phyloP scores from a whole-genome alignment of 2,797 vertebrate species.

The Glossophaga mutica region DNA sequence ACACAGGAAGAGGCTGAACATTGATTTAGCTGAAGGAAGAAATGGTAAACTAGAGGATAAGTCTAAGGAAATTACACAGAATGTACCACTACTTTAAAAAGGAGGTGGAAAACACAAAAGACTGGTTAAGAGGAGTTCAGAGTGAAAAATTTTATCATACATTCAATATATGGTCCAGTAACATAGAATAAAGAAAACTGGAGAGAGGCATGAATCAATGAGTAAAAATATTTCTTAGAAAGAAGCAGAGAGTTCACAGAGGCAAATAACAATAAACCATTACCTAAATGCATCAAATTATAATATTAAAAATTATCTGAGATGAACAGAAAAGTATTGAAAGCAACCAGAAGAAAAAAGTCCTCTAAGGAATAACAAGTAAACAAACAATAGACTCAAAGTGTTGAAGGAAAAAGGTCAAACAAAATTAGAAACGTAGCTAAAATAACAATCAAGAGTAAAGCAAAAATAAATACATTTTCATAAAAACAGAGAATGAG shows the following conservation, averaged over 20 bases:
- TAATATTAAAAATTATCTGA: background rate
- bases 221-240: background rate
- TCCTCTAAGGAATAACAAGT: background rate
- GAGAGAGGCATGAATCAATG: background rate
- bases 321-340: background rate
- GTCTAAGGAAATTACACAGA: background rate
- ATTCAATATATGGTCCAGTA: background rate
- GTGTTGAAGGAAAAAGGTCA: background rate
- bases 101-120: background rate
- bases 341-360: background rate
- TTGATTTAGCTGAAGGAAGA: background rate
- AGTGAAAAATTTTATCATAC: background rate
- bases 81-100: background rate
- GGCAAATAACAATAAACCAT: background rate
- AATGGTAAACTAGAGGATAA: background rate
- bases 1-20: background rate
- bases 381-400: background rate
- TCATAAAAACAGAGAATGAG: background rate
- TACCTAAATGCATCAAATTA: background rate
- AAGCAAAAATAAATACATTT: background rate
- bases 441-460: background rate
- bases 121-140: background rate
- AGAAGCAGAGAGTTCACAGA: background rate
- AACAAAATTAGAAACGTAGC: background rate
- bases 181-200: background rate